These are phyloP conservation scores for Salvelinus alpinus DNA, from an alignment of 2,113 vertebrate genomes.

Conservation along the genomic window DNA sequence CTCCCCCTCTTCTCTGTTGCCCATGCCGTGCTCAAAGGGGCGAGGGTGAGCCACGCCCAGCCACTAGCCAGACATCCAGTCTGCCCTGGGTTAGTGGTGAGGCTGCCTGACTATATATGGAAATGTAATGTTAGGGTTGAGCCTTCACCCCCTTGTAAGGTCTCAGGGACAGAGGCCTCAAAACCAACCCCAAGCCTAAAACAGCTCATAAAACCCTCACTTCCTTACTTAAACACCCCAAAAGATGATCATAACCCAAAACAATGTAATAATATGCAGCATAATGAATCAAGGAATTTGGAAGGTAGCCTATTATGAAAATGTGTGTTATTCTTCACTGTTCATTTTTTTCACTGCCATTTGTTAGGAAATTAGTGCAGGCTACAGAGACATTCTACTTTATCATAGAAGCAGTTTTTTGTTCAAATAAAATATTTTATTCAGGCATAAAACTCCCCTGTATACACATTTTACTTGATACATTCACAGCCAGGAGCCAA, in stretches of 20 bases:
- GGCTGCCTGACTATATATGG: constrained; percentile 77
- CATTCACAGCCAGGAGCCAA: no score
- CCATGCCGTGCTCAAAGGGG: constrained; percentile 38
- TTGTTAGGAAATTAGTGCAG: not conserved
- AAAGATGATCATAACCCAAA: constrained; percentile 50
- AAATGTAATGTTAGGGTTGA: constrained; percentile 67
- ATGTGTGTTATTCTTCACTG: constrained; percentile 2
- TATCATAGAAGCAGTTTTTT: no score
- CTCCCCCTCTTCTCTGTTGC: constrained; percentile 19
- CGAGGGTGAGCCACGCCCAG: constrained; percentile 64
- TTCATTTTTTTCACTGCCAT: not conserved
- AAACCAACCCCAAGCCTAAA: constrained; percentile 62
- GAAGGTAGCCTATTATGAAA: constrained; percentile 18
- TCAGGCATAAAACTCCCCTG: no score
- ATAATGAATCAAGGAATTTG: constrained; percentile 34
- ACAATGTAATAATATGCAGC: constrained; percentile 54
- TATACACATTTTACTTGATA: no score
- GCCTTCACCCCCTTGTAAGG: constrained; percentile 63
- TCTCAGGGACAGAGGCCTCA: constrained; percentile 54
- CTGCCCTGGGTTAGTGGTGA: constrained; percentile 67
- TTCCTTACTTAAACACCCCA: constrained; percentile 43
- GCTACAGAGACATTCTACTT: not conserved
- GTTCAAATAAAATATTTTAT: no score
- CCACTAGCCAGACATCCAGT: constrained; percentile 67
- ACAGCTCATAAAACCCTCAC: constrained; percentile 65